phyloP scores from a whole-genome alignment of 2,888 invertebrate genomes.

The Punctoribates punctum region DNA sequence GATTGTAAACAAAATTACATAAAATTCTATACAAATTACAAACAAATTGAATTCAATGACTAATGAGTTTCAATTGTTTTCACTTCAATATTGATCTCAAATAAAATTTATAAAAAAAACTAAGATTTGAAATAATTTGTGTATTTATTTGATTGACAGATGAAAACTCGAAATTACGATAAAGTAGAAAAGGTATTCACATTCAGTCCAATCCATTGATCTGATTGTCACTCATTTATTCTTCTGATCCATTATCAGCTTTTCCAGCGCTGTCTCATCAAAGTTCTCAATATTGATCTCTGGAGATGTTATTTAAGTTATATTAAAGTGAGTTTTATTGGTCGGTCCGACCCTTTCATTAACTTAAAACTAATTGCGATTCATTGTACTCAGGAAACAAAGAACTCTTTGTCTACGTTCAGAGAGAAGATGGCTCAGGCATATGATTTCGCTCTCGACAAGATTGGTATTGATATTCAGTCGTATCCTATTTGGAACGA shows the following conservation, averaged over 20 bases:
- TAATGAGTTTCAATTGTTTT: too few relatives aligned
- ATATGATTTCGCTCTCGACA: conserved; percentile 97
- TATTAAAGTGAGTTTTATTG: conserved; percentile 82
- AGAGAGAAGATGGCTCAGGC: conserved; percentile 99
- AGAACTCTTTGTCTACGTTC: conserved; percentile 48
- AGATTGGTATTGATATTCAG: conserved; percentile 97
- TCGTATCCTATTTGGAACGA: conserved; percentile 97
- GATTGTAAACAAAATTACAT: too few relatives aligned
- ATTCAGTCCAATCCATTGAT: conserved; percentile 37
- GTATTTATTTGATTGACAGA: conserved; percentile 62
- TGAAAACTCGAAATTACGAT: conserved; percentile 95
- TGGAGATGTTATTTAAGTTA: conserved; percentile 98
- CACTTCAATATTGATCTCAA: background rate
- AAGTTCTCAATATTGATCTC: conserved; percentile 96
- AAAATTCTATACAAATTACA: too few relatives aligned
- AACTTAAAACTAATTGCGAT: background rate
- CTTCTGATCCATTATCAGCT: conserved; percentile 60
- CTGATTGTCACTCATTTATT: conserved; percentile 10
- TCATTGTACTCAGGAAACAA: conserved; percentile 40
- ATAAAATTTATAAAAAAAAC: background rate
- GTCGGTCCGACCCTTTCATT: background rate
- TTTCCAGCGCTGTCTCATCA: conserved; percentile 95
- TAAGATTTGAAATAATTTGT: background rate
- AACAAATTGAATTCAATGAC: too few relatives aligned
- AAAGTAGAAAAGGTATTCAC: conserved; percentile 91